Conservation (phyloP, 2,113 vertebrate species). For the Cepphus grylle region DNA sequence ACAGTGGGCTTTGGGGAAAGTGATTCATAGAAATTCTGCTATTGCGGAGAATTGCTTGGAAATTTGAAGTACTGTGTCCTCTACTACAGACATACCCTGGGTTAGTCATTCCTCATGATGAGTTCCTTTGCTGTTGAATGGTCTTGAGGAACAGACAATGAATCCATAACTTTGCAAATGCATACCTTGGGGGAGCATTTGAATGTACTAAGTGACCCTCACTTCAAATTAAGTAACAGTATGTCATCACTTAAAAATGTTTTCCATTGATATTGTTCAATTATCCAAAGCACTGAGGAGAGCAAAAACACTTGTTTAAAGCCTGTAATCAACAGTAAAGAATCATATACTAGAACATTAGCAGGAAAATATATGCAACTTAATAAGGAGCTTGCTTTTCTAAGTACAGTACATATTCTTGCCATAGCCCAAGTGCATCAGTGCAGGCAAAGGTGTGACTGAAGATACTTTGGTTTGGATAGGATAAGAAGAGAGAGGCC, state of each 20-base stretch:
- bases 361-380: background rate
- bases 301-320: background rate
- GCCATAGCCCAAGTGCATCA: background rate
- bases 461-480: background rate
- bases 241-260: background rate
- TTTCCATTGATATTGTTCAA: background rate
- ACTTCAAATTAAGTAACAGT: background rate
- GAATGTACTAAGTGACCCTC: background rate
- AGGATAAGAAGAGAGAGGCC: background rate
- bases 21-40: background rate
- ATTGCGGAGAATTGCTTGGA: background rate
- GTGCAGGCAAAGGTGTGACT: background rate
- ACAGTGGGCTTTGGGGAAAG: background rate
- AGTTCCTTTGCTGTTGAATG: background rate
- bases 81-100: background rate
- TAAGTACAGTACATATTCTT: background rate
- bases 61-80: background rate
- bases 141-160: background rate
- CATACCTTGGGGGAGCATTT: background rate
- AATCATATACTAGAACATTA: background rate
- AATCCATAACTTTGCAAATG: background rate
- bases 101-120: background rate
- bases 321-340: background rate
- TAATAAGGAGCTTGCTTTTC: background rate
- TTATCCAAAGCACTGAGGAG: background rate